Conservation (phyloP, 2,113 vertebrate species). For the Burhinus bistriatus region DNA sequence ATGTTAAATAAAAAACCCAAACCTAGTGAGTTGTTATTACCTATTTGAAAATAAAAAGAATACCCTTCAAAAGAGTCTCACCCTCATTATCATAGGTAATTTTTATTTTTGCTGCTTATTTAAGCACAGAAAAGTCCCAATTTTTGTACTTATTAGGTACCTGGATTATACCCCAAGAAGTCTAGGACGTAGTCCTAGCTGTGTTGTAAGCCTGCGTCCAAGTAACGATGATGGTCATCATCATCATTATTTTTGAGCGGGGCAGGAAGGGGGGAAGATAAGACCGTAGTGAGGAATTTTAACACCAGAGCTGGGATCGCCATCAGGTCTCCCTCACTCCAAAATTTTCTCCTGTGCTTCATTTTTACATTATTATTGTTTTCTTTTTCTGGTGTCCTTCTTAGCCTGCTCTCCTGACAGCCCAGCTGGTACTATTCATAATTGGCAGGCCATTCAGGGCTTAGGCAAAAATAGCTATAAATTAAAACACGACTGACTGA, state of each 20-base stretch:
- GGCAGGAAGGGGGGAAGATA: not conserved
- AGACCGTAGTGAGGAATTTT: not conserved
- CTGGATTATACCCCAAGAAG: not conserved
- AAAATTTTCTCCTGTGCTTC: not conserved
- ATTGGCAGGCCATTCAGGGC: conserved; percentile 55
- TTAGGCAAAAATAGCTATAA: conserved; percentile 63
- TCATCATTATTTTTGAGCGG: not conserved
- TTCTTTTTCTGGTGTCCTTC: conserved; percentile 18
- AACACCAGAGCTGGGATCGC: not conserved
- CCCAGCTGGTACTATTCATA: conserved; percentile 53
- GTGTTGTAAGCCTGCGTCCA: not conserved
- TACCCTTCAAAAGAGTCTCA: not conserved
- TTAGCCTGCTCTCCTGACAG: conserved; percentile 35
- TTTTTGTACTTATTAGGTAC: not conserved
- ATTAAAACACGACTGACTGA: conserved; percentile 62
- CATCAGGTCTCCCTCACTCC: not conserved
- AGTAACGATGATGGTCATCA: not conserved
- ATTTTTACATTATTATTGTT: not conserved
- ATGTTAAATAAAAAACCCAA: not conserved
- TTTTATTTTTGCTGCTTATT: not conserved
- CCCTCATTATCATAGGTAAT: not conserved
- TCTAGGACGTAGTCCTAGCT: not conserved
- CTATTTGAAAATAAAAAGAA: not conserved
- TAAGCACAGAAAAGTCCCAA: not conserved
- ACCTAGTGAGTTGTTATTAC: not conserved